Percentiles rank a stretch among this genome's conserved stretches.
These are phyloP conservation scores for Pangasius sanitwongsei DNA, from an alignment of 2,797 vertebrate species.

Conservation along the genomic window DNA sequence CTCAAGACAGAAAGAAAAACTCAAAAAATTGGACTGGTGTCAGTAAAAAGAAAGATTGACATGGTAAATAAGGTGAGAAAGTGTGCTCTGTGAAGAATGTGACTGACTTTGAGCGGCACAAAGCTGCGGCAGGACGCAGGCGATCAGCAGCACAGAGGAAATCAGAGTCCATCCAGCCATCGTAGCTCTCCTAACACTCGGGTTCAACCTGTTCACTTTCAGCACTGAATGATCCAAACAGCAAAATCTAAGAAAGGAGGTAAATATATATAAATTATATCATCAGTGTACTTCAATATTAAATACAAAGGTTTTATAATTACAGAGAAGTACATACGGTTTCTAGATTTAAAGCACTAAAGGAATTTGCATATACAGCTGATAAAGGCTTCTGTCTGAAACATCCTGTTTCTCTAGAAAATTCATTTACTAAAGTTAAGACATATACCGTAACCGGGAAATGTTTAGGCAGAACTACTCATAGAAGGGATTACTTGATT, in stretches of 20 bases:
- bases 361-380: neutral
- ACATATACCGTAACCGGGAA: neutral
- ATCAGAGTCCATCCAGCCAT: conserved; percentile 50
- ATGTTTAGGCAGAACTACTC: neutral
- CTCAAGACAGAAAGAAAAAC: neutral
- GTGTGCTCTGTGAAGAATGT: neutral
- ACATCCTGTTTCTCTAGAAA: neutral
- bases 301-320: neutral
- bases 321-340: no score
- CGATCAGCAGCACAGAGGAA: conserved; percentile 40
- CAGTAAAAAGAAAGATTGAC: neutral
- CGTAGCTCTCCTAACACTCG: neutral
- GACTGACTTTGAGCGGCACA: conserved; percentile 57
- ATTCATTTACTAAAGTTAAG: neutral
- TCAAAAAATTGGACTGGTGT: neutral
- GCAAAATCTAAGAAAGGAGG: neutral
- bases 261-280: neutral
- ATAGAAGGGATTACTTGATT: neutral
- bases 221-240: conserved; percentile 4
- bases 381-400: neutral
- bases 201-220: neutral
- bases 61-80: neutral
- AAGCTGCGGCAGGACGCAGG: conserved; percentile 43
- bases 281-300: neutral
- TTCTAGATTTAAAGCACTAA: neutral